These are phyloP conservation scores for Salminus brasiliensis DNA, from an alignment of 2,113 vertebrate genomes.

Conservation along the genomic window DNA sequence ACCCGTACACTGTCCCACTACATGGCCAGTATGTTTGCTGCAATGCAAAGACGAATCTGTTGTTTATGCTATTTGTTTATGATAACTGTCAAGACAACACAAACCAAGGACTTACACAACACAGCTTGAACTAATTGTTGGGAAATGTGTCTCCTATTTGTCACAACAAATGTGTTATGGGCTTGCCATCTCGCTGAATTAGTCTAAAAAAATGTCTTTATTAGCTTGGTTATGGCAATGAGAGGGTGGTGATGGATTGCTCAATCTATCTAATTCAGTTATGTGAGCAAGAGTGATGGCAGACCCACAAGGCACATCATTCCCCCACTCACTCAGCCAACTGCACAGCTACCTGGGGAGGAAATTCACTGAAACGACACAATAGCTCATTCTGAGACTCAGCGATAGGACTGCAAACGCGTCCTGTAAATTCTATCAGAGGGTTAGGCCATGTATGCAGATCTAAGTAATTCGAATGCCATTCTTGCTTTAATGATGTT, in stretches of 20 bases:
- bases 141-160: conserved; percentile 45
- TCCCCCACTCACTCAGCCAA: conserved; percentile 53
- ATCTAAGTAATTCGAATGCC: conserved; percentile 27
- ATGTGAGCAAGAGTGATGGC: conserved; percentile 68
- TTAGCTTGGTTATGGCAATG: conserved; percentile 63
- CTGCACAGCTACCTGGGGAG: conserved; percentile 60
- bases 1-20: background rate
- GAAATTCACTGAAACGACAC: conserved; percentile 43
- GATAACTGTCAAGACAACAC: conserved; percentile 14
- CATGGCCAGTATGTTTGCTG: background rate
- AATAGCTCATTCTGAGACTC: conserved; percentile 38
- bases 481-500: conserved; percentile 31
- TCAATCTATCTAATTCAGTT: conserved; percentile 69
- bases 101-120: background rate
- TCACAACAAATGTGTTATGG: conserved; percentile 46
- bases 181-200: conserved; percentile 47
- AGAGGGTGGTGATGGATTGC: conserved; percentile 68
- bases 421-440: conserved; percentile 24
- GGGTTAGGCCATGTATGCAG: conserved; percentile 3
- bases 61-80: background rate
- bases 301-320: conserved; percentile 56
- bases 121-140: conserved; percentile 27
- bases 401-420: background rate
- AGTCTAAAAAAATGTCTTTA: conserved; percentile 54
- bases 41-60: background rate